These are phyloP conservation scores for Peromyscus nudipes DNA, from an alignment of 2,797 vertebrate species.

Conservation along the genomic window DNA sequence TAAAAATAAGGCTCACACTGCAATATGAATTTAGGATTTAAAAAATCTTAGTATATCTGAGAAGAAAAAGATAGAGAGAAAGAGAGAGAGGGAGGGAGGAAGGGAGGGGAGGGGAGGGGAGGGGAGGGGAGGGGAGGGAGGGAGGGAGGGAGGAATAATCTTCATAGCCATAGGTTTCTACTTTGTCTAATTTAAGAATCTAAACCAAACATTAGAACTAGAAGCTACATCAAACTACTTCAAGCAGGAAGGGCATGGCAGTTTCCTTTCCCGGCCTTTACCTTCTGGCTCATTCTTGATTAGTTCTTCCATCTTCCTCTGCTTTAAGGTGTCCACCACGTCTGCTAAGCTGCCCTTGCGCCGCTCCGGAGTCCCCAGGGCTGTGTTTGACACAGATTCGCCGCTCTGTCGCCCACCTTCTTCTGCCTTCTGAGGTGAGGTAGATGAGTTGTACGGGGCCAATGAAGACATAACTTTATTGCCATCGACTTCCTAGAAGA, in stretches of 20 bases:
- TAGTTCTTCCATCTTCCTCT: constrained; percentile 99
- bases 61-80: not conserved
- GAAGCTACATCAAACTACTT: not conserved
- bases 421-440: constrained; percentile 98
- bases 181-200: not conserved
- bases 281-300: constrained; percentile 99
- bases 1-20: constrained; percentile 34
- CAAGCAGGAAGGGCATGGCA: constrained; percentile 29
- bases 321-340: constrained; percentile 98
- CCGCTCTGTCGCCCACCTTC: constrained; percentile 94
- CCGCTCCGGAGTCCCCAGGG: constrained; percentile 96
- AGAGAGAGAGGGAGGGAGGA: not conserved
- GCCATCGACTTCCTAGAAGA: constrained; percentile 95
- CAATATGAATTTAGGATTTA: not conserved
- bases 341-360: constrained; percentile 99
- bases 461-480: constrained; percentile 97
- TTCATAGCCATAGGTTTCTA: not conserved
- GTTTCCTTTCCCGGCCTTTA: constrained; percentile 87
- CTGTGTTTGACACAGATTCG: constrained; percentile 91
- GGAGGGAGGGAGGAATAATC: not conserved
- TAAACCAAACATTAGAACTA: constrained; percentile 13
- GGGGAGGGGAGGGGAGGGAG: not conserved
- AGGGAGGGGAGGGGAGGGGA: not conserved
- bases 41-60: constrained; percentile 14
- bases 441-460: constrained; percentile 97